These are phyloP conservation scores for Eulemur rubriventer DNA, from an alignment of 2,797 vertebrate genomes.

Conservation along the genomic window DNA sequence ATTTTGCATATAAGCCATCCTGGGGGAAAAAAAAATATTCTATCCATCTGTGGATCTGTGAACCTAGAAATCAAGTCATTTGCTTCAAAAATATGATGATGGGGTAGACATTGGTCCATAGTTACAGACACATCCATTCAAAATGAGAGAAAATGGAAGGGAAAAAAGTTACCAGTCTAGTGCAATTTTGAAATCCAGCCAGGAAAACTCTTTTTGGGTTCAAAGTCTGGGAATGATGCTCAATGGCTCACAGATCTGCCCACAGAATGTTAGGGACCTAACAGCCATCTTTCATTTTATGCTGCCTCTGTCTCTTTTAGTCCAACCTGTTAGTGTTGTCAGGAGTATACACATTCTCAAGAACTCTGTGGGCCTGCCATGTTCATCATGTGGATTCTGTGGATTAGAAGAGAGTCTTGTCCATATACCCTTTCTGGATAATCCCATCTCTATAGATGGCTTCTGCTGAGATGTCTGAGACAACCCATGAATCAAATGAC, in stretches of 20 bases:
- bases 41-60: neutral
- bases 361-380: neutral
- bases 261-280: neutral
- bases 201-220: neutral
- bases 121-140: neutral
- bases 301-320: neutral
- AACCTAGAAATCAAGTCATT: neutral
- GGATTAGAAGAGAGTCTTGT: neutral
- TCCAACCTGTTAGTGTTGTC: neutral
- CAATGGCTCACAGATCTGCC: rapidly evolving
- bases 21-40: neutral
- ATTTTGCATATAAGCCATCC: neutral
- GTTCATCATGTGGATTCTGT: neutral
- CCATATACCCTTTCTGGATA: neutral
- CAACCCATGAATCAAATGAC: neutral
- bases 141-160: neutral
- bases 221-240: neutral
- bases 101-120: neutral
- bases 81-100: neutral
- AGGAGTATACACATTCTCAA: neutral
- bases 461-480: neutral
- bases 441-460: neutral
- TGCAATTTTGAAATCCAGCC: neutral
- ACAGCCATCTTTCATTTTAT: neutral
- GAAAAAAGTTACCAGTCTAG: neutral